A percentile compares a stretch with the other conserved stretches of the same genome.
These are phyloP conservation scores for Shinisaurus crocodilurus DNA, from an alignment of 2,113 vertebrate genomes.

Conservation along the genomic window DNA sequence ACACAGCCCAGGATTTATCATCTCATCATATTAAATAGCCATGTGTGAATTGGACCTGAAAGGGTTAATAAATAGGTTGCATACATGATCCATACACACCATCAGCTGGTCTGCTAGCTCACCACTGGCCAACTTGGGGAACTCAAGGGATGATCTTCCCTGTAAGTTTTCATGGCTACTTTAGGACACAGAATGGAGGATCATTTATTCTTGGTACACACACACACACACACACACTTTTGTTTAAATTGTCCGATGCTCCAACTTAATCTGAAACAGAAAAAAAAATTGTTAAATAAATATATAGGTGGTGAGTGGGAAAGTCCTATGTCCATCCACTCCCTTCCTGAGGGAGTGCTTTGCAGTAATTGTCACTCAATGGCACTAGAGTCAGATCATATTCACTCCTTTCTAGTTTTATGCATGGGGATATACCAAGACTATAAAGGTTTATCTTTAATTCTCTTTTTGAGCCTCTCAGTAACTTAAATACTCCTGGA, in stretches of 20 bases:
- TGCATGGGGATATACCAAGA: neutral
- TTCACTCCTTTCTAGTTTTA: neutral
- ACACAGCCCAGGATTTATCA: neutral
- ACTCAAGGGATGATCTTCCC: neutral
- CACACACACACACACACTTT: too few species aligned
- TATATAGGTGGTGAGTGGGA: neutral
- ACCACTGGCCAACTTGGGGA: neutral
- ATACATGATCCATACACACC: neutral
- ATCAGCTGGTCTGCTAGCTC: neutral
- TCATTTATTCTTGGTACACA: neutral
- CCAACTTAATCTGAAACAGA: neutral
- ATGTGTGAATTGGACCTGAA: neutral
- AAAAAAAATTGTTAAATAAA: neutral
- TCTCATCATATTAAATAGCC: neutral
- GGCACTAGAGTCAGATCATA: neutral
- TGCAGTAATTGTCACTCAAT: neutral
- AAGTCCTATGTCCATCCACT: neutral
- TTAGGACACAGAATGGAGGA: neutral
- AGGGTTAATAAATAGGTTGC: neutral
- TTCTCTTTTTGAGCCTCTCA: neutral
- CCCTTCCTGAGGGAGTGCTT: neutral
- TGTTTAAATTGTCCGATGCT: neutral
- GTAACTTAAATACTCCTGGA: constrained; percentile 6
- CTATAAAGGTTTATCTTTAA: neutral
- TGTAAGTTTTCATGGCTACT: neutral